Evolutionary conservation across 1,140 invertebrate species (phyloP).

Genomic region (Bradynema listronoti): DNA sequence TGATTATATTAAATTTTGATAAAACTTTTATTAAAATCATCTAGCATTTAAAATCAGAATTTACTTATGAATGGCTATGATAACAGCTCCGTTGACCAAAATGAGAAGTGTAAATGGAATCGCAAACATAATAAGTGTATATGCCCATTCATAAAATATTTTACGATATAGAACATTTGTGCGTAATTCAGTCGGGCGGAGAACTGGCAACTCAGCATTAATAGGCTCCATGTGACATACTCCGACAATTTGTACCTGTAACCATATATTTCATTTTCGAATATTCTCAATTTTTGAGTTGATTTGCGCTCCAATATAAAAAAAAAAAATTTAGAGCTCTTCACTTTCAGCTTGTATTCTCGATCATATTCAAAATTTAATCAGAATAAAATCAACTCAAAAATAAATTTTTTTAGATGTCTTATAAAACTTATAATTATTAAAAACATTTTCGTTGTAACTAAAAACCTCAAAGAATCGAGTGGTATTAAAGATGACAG

Average conservation of each 20-base stretch:
- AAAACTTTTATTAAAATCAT: background rate
- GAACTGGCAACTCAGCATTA: slow-evolving; percentile 38
- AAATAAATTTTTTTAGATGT: background rate
- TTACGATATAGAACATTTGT: slow-evolving; percentile 34
- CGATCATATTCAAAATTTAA: no score
- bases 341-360: no score
- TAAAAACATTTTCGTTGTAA: no score
- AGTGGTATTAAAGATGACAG: slow-evolving; percentile 40
- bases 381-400: no score
- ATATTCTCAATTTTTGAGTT: slow-evolving; percentile 15
- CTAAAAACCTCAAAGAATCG: slow-evolving; percentile 47
- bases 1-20: slow-evolving; percentile 9
- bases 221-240: slow-evolving; percentile 46
- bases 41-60: no score
- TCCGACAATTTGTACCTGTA: slow-evolving; percentile 25
- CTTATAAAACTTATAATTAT: background rate
- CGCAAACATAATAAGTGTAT: slow-evolving; percentile 43
- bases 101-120: slow-evolving; percentile 42
- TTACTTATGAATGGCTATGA: slow-evolving; percentile 39
- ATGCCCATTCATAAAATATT: slow-evolving; percentile 48
- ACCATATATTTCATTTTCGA: no score
- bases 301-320: slow-evolving; percentile 27
- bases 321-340: no score
- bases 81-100: slow-evolving; percentile 37
- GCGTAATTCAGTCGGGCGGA: slow-evolving; percentile 29